phyloP scores from a whole-genome alignment of 2,113 vertebrate genomes.

The Notarius quadriscutis region DNA sequence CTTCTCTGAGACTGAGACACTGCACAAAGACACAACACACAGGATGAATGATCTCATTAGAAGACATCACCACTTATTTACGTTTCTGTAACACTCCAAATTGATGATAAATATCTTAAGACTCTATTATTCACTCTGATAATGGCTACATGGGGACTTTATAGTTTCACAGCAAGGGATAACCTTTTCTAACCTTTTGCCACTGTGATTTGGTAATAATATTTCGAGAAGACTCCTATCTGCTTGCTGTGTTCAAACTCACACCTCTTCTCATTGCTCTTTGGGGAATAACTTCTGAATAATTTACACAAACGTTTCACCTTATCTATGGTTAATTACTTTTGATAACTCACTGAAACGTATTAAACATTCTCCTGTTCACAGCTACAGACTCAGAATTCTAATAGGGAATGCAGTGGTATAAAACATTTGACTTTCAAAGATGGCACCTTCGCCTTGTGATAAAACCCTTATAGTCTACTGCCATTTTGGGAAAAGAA shows the following conservation, averaged over 20 bases:
- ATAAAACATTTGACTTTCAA: conserved; percentile 61
- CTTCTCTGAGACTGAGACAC: conserved; percentile 36
- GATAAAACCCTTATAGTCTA: conserved; percentile 54
- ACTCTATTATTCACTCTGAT: conserved; percentile 61
- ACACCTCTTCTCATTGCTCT: neutral
- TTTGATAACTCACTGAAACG: conserved; percentile 53
- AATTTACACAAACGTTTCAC: conserved; percentile 52
- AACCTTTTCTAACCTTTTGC: conserved; percentile 52
- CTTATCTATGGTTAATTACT: conserved; percentile 63
- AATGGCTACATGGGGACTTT: conserved; percentile 43
- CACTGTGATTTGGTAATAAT: conserved; percentile 28
- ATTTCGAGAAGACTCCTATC: conserved; percentile 23
- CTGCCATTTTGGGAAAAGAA: conserved; percentile 44
- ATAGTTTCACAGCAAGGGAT: conserved; percentile 51
- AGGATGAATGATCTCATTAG: conserved; percentile 59
- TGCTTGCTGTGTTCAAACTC: conserved; percentile 23
- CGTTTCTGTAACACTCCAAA: conserved; percentile 55
- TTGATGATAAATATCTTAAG: conserved; percentile 62
- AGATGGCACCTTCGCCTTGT: conserved; percentile 46
- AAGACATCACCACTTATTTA: conserved; percentile 54
- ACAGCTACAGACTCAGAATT: conserved; percentile 51
- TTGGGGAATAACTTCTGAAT: conserved; percentile 36
- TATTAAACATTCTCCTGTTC: conserved; percentile 62
- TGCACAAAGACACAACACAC: conserved; percentile 40
- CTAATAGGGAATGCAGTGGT: conserved; percentile 41